phyloP scores from a whole-genome alignment of 2,888 invertebrate species.

The Chromoteleia sp. region DNA sequence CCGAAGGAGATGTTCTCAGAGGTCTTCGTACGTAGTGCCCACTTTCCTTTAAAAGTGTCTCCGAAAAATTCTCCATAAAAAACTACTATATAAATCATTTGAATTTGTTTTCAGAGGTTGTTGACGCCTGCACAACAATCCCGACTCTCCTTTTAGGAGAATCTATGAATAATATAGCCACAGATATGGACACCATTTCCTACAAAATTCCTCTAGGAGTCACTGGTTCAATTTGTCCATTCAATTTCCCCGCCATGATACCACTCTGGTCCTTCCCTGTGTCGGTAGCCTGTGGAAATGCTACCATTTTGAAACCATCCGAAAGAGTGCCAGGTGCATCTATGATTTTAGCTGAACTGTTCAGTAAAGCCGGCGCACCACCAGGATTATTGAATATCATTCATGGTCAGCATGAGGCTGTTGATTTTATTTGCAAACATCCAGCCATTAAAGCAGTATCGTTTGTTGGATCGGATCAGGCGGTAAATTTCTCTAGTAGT shows the following conservation, averaged over 20 bases:
- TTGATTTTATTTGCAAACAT: conserved; percentile 98
- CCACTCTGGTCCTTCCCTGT: conserved; percentile 98
- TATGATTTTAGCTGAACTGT: conserved; percentile 96
- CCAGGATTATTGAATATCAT: conserved; percentile 98
- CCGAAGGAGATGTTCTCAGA: conserved; percentile 98
- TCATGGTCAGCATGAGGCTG: conserved; percentile 97
- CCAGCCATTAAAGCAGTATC: conserved; percentile 98
- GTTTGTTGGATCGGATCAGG: conserved; percentile 98
- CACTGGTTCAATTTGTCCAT: conserved; percentile 97
- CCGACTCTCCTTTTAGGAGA: conserved; percentile 97
- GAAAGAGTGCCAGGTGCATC: conserved; percentile 99
- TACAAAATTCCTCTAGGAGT: conserved; percentile 97
- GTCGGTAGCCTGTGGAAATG: conserved; percentile 96
- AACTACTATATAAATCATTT: neutral
- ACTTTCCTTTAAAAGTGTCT: too few species aligned
- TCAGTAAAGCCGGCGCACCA: conserved; percentile 97
- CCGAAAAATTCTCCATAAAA: conserved; percentile 5
- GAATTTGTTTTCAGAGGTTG: conserved; percentile 90
- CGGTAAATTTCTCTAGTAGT: conserved; percentile 86
- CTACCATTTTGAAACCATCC: conserved; percentile 97
- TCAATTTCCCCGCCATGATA: conserved; percentile 99
- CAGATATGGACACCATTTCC: conserved; percentile 98
- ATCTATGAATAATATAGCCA: conserved; percentile 93
- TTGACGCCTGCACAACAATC: conserved; percentile 98
- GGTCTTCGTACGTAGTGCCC: conserved; percentile 93